Percentiles rank a stretch among this genome's conserved stretches.
Evolutionary conservation across 2,888 invertebrate genomes (phyloP).

Genomic region (Scaptomyza reducta): DNA sequence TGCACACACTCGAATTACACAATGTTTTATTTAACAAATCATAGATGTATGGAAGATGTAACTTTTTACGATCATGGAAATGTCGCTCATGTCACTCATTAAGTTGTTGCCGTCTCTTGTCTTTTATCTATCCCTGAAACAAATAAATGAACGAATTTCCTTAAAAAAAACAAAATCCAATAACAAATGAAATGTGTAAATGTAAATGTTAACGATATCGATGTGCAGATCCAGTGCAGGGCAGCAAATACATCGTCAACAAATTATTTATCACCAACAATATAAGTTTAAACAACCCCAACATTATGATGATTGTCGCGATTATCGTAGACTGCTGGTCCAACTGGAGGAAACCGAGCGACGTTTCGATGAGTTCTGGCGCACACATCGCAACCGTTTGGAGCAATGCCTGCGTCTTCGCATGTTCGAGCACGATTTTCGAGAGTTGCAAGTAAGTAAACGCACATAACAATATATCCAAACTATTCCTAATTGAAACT

Average conservation of each 20-base stretch:
- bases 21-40: conserved; percentile 15
- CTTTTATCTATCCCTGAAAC: conserved; percentile 53
- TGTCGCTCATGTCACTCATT: conserved; percentile 62
- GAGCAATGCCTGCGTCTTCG: conserved; percentile 95
- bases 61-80: conserved; percentile 44
- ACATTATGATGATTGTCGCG: conserved; percentile 84
- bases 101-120: conserved; percentile 74
- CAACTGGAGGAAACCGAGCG: conserved; percentile 97
- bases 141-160: conserved; percentile 11
- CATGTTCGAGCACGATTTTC: conserved; percentile 97
- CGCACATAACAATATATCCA: too few species aligned
- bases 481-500: background rate
- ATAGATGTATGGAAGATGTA: background rate
- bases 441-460: conserved; percentile 90
- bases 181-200: conserved; percentile 25
- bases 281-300: conserved; percentile 82
- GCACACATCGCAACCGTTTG: conserved; percentile 94
- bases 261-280: conserved; percentile 83
- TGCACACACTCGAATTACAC: conserved; percentile 28
- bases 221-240: conserved; percentile 84
- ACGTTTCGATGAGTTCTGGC: conserved; percentile 97
- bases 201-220: conserved; percentile 37
- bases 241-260: conserved; percentile 81
- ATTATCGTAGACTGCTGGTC: conserved; percentile 90
- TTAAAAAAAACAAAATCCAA: conserved; percentile 8